phyloP scores from a whole-genome alignment of 2,888 invertebrate genomes.

The Anticlea derivata region DNA sequence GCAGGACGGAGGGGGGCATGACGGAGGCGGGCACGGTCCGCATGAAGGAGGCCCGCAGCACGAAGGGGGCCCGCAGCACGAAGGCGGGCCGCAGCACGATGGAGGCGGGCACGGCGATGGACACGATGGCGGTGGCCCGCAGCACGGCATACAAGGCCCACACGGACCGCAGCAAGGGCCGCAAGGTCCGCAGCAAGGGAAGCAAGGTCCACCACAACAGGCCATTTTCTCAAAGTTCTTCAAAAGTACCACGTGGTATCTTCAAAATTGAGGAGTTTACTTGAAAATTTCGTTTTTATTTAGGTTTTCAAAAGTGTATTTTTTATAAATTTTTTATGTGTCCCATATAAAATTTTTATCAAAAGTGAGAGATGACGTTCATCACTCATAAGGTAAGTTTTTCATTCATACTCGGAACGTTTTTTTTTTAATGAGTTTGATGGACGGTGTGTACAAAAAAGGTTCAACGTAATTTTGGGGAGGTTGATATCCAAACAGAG shows the following conservation, averaged over 20 bases:
- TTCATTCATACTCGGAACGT: slow-evolving; percentile 12
- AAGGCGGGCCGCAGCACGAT: slow-evolving; percentile 35
- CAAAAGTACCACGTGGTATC: slow-evolving; percentile 32
- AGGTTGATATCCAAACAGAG: not conserved
- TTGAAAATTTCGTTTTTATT: slow-evolving; percentile 41
- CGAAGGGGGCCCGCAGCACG: slow-evolving; percentile 20
- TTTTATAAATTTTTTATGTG: slow-evolving; percentile 41
- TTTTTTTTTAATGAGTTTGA: not conserved
- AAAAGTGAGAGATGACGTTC: slow-evolving; percentile 39
- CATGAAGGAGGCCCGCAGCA: slow-evolving; percentile 33
- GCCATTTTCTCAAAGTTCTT: slow-evolving; percentile 35
- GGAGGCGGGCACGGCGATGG: slow-evolving; percentile 16
- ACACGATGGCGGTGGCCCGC: slow-evolving; percentile 27
- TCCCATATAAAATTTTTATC: slow-evolving; percentile 48
- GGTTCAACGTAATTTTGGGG: not conserved
- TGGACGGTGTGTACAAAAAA: not conserved
- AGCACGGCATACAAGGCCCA: slow-evolving; percentile 31
- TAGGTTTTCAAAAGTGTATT: slow-evolving; percentile 33
- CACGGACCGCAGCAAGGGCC: slow-evolving; percentile 30
- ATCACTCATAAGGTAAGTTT: slow-evolving; percentile 15
- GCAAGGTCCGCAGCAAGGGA: slow-evolving; percentile 36
- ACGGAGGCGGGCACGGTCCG: slow-evolving; percentile 24
- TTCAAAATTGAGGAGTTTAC: slow-evolving; percentile 30
- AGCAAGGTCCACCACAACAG: slow-evolving; percentile 40
- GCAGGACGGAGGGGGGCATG: slow-evolving; percentile 25